Percentiles rank a stretch among this genome's conserved stretches.
These are phyloP conservation scores for Dermatemys mawii DNA, from an alignment of 2,113 vertebrate genomes.

Conservation along the genomic window DNA sequence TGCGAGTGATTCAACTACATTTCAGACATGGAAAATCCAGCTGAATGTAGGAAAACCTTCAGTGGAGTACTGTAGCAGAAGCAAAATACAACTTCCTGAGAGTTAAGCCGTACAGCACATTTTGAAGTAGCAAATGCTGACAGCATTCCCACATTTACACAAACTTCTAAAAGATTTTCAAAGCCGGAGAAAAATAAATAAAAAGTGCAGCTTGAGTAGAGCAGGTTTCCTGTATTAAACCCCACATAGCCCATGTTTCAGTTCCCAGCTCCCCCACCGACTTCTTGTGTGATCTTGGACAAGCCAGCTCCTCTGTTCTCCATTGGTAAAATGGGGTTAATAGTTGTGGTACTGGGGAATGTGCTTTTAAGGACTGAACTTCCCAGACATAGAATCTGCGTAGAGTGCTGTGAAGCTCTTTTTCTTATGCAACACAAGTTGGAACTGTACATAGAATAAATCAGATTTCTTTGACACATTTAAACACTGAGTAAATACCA, in stretches of 20 bases:
- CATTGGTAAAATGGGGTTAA: neutral
- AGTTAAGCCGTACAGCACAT: rapidly evolving
- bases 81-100: neutral
- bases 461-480: neutral
- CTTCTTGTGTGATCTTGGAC: neutral
- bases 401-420: neutral
- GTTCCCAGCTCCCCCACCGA: neutral
- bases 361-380: neutral
- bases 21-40: neutral
- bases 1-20: neutral
- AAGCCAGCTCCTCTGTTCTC: neutral
- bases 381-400: neutral
- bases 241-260: neutral
- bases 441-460: neutral
- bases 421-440: neutral
- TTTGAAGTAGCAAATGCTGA: neutral
- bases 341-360: neutral
- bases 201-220: neutral
- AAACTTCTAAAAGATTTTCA: neutral
- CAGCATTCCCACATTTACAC: neutral
- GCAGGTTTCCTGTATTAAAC: neutral
- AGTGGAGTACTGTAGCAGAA: neutral
- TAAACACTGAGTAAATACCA: neutral
- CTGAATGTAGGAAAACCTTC: neutral
- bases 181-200: neutral